Base-by-base conservation (phyloP, 2,797 vertebrate genomes). In the Lacerta agilis region DNA sequence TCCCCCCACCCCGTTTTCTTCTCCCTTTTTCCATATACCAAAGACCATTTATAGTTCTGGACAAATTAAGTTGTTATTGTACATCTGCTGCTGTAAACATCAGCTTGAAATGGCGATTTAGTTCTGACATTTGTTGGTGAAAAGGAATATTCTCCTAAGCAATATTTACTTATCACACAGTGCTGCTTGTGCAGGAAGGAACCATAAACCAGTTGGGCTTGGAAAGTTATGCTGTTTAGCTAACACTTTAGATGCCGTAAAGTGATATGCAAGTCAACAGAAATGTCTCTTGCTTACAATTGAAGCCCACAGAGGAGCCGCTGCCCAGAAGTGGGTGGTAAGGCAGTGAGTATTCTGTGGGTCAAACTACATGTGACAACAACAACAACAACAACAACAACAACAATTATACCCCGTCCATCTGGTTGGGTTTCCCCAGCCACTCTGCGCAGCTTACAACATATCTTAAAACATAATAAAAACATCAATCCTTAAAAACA, bases 161-260 rank as follows among this genome's bases (percentile, higher is more conserved):
- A 67, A 41, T 0, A 0, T 41, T 78, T 90, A 79, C 88, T 90
- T 88, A 66, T 91, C 69, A 80, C 25, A 66, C 86, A 55, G 69
- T 58, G 61, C 67, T 92, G 81, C 88, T 89, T 89, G 87, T 90
- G 87, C 88, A 94, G 84, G 88, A 64, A 64, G 61, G 20, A 86
- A 90, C 92, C 92, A 86, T 90, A 91, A 93, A 95, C 89, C 90
- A 93, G 86, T 94, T 87, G 82, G 79, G 15, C 83, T 67, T 91
- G 85, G 86, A 89, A 91, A 64, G 79, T 82, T 90, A 90, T 88
- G 72, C 83, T 91, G 88, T 93, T 93, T 84, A 90, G 85, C 81
- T 93, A 92, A 92, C 91, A 85, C n/a, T n/a, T n/a, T n/a, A 90
- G 64, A 86, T 89, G 75, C 80, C 88, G 83, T 84, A 87, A 94